These are phyloP conservation scores for Bufotes viridis DNA, from an alignment of 2,797 vertebrate species.

Conservation along the genomic window DNA sequence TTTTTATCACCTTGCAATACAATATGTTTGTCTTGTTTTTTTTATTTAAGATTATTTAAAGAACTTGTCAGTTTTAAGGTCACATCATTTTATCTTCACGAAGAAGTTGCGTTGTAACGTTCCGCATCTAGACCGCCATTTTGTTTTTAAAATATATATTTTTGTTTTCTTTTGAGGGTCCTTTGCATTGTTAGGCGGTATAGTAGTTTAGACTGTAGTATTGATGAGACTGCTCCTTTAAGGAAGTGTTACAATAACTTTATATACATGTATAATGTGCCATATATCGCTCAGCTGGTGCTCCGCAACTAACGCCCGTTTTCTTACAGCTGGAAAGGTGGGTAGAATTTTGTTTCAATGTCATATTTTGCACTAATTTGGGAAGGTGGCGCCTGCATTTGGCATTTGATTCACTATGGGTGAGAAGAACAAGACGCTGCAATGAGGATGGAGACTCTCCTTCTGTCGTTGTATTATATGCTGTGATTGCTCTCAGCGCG, in stretches of 20 bases:
- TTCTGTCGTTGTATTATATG: neutral
- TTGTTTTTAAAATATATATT: neutral
- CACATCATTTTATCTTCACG: neutral
- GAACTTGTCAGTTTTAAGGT: neutral
- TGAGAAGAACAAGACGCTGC: conserved; percentile 35
- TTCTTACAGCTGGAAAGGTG: neutral
- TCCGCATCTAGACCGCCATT: neutral
- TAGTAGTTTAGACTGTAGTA: conserved; percentile 11
- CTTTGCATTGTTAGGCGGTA: neutral
- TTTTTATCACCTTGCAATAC: conserved; percentile 16
- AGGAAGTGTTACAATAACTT: conserved; percentile 14
- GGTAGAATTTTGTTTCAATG: neutral
- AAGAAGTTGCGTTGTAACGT: neutral
- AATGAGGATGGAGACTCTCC: neutral
- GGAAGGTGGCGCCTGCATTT: neutral
- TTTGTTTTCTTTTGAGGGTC: neutral
- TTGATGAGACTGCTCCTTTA: neutral
- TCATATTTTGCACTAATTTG: conserved; percentile 43
- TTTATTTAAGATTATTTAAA: neutral
- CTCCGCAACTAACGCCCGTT: neutral
- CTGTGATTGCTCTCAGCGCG: neutral
- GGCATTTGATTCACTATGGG: conserved; percentile 1
- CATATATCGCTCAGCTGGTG: conserved; percentile 28
- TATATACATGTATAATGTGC: conserved; percentile 33
- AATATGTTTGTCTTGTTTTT: neutral